Conservation (phyloP, 2,113 vertebrate genomes). For the Piprites chloris region DNA sequence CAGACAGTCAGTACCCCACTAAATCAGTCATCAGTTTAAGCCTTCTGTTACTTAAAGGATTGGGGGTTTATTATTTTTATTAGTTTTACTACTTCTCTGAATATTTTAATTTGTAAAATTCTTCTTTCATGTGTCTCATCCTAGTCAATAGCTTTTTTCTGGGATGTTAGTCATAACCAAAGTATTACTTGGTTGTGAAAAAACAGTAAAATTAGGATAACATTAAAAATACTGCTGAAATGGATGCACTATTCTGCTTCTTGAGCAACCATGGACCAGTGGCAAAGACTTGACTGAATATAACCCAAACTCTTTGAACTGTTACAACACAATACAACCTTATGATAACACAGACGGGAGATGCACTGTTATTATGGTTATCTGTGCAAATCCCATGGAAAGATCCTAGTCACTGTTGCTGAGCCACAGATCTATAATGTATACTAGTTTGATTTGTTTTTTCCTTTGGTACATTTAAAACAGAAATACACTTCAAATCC, state of each 20-base stretch:
- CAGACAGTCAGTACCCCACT: not conserved
- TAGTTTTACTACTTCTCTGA: not conserved
- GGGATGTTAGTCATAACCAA: not conserved
- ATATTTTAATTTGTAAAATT: not conserved
- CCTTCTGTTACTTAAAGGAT: not conserved
- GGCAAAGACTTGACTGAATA: not conserved
- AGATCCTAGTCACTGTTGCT: not conserved
- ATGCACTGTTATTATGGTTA: not conserved
- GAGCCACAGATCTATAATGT: not conserved
- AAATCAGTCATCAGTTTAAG: not conserved
- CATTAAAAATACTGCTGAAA: not conserved
- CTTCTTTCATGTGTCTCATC: not conserved
- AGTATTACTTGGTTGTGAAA: not conserved
- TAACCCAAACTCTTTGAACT: not conserved
- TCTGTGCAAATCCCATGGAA: not conserved
- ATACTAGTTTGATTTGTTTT: not conserved
- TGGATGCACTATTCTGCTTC: not conserved
- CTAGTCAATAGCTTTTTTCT: not conserved
- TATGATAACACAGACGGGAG: not conserved
- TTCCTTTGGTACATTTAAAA: not conserved
- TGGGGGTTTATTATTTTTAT: accelerated
- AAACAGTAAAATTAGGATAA: not conserved
- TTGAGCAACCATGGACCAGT: not conserved
- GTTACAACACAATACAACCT: not conserved
- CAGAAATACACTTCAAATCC: not conserved